phyloP scores from a whole-genome alignment of 2,888 invertebrate genomes.

The Drosophila ustulata region DNA sequence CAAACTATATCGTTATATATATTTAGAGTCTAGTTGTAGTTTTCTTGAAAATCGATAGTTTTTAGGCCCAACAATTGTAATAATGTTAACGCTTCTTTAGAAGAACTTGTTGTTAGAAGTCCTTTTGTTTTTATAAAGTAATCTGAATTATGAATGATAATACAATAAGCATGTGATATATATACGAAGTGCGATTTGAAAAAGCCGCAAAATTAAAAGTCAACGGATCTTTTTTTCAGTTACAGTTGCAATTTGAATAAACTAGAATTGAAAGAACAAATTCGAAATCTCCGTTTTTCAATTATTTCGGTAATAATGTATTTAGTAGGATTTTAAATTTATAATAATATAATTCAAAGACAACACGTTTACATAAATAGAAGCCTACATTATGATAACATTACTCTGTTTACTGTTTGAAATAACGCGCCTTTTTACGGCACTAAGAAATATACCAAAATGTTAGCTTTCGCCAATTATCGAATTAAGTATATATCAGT shows the following conservation, averaged over 20 bases:
- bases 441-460: too few species aligned
- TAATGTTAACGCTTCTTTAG: constrained; percentile 78
- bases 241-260: constrained; percentile 45
- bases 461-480: too few species aligned
- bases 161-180: constrained; percentile 76
- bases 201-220: constrained; percentile 51
- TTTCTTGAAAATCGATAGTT: constrained; percentile 54
- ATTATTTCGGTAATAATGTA: too few species aligned
- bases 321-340: too few species aligned
- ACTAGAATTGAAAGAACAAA: constrained; percentile 7
- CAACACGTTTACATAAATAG: too few species aligned
- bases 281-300: background rate
- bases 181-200: constrained; percentile 71
- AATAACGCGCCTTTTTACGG: background rate
- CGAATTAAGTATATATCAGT: too few species aligned
- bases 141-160: constrained; percentile 61
- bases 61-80: constrained; percentile 58
- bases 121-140: constrained; percentile 55
- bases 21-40: constrained; percentile 56
- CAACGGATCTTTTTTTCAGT: constrained; percentile 28
- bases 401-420: too few species aligned
- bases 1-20: constrained; percentile 56
- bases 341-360: too few species aligned
- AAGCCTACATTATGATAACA: too few species aligned
- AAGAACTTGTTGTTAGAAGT: constrained; percentile 71